A percentile compares a stretch with the other conserved stretches of the same genome.
Evolutionary conservation across 2,113 vertebrate genomes (phyloP).

Genomic region (Nycticorax nycticorax): DNA sequence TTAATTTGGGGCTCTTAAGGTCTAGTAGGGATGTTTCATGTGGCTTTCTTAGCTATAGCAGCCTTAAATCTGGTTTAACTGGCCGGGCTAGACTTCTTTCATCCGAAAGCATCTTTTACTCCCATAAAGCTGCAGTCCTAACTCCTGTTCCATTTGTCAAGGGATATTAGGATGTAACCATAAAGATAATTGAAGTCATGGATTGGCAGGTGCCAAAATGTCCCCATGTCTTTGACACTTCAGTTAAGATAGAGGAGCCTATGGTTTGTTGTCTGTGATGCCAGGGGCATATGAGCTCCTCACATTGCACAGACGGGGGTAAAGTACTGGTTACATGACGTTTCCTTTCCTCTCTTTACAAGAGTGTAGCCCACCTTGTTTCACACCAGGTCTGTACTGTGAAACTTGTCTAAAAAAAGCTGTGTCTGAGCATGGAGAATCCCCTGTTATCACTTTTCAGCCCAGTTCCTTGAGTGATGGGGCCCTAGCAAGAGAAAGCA

Average conservation of each 20-base stretch:
- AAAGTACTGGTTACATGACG: not conserved
- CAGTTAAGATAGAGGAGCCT: not conserved
- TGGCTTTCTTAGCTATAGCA: slow-evolving; percentile 15
- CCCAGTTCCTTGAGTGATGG: not conserved
- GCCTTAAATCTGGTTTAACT: not conserved
- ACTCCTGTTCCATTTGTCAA: not conserved
- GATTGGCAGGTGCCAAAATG: not conserved
- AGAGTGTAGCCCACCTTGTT: not conserved
- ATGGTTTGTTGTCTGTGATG: not conserved
- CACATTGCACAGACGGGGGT: fast-evolving
- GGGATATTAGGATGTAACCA: not conserved
- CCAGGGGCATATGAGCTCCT: not conserved
- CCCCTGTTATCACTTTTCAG: not conserved
- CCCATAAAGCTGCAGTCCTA: not conserved
- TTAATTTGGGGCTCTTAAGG: slow-evolving; percentile 9
- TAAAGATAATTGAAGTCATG: not conserved
- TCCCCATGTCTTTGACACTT: not conserved
- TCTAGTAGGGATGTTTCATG: not conserved
- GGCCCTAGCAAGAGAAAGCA: not conserved
- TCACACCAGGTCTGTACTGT: not conserved
- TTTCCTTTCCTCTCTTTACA: not conserved
- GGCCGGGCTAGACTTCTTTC: not conserved
- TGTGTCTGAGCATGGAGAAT: not conserved
- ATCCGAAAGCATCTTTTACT: not conserved
- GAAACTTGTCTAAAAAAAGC: not conserved